Evolutionary conservation across 2,888 invertebrate species (phyloP).

Genomic region (Diploptera punctata): DNA sequence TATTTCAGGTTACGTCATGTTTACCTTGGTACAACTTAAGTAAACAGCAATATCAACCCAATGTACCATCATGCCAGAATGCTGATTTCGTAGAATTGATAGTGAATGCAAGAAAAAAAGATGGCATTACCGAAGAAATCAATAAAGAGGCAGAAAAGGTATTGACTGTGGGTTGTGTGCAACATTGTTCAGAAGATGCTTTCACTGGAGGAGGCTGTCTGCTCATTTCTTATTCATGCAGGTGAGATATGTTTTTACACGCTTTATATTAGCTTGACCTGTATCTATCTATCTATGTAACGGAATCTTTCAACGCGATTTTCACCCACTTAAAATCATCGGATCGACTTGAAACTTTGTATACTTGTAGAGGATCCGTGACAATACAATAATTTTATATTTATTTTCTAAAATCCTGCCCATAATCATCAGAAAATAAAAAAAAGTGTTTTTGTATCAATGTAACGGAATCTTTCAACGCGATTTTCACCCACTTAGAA

Average conservation of each 20-base stretch:
- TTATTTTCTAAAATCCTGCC: no score
- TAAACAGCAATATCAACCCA: constrained; percentile 65
- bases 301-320: no score
- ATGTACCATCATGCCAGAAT: constrained; percentile 40
- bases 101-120: background rate
- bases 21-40: constrained; percentile 66
- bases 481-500: no score
- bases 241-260: background rate
- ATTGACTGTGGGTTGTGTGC: constrained; percentile 34
- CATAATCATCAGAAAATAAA: no score
- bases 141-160: background rate
- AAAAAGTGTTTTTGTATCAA: no score
- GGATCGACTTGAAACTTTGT: no score
- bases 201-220: constrained; percentile 49
- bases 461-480: no score
- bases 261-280: no score
- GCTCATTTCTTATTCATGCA: constrained; percentile 38
- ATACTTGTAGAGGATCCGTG: no score
- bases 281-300: no score
- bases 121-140: background rate
- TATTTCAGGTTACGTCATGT: constrained; percentile 47
- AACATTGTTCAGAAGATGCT: constrained; percentile 43
- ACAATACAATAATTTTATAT: no score
- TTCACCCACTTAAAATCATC: no score
- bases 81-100: background rate